phyloP scores from a whole-genome alignment of 2,888 invertebrate genomes.

The Lamproptera curius region DNA sequence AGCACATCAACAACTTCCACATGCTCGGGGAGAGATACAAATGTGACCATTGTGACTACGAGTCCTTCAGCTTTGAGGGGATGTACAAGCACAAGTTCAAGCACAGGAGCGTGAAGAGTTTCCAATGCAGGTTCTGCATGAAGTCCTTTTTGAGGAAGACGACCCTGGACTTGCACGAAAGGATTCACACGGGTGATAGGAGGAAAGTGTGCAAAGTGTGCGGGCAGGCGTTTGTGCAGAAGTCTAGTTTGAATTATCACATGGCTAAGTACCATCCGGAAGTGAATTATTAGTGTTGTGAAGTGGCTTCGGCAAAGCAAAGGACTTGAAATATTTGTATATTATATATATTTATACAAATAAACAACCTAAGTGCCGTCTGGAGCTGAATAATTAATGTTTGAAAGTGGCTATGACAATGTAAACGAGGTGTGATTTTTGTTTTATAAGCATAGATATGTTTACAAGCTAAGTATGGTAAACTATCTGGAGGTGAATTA shows the following conservation, averaged over 20 bases:
- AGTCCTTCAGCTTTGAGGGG: slow-evolving; percentile 46
- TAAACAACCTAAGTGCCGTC: too few species aligned
- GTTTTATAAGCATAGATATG: too few species aligned
- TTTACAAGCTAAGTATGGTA: too few species aligned
- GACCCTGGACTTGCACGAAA: slow-evolving; percentile 50
- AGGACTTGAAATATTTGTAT: too few species aligned
- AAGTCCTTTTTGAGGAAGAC: slow-evolving; percentile 62
- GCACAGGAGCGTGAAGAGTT: slow-evolving; percentile 60
- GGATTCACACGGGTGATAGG: slow-evolving; percentile 61
- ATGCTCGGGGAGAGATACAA: slow-evolving; percentile 56
- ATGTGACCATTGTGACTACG: slow-evolving; percentile 56
- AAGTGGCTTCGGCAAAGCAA: too few species aligned
- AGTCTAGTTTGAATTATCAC: slow-evolving; percentile 65
- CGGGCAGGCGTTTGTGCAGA: slow-evolving; percentile 65
- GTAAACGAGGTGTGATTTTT: too few species aligned
- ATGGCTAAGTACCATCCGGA: slow-evolving; percentile 65
- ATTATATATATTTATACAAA: too few species aligned
- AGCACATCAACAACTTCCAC: slow-evolving; percentile 56
- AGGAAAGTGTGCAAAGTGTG: slow-evolving; percentile 55
- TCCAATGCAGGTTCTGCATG: slow-evolving; percentile 60
- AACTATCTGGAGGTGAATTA: too few species aligned
- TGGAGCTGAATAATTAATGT: too few species aligned
- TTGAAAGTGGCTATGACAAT: too few species aligned
- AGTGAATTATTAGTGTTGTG: slow-evolving; percentile 43
- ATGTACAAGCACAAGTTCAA: slow-evolving; percentile 60